Base-by-base conservation (phyloP, 37 sponge, comb jelly and placozoan genomes). In the Beroe forskalii region DNA sequence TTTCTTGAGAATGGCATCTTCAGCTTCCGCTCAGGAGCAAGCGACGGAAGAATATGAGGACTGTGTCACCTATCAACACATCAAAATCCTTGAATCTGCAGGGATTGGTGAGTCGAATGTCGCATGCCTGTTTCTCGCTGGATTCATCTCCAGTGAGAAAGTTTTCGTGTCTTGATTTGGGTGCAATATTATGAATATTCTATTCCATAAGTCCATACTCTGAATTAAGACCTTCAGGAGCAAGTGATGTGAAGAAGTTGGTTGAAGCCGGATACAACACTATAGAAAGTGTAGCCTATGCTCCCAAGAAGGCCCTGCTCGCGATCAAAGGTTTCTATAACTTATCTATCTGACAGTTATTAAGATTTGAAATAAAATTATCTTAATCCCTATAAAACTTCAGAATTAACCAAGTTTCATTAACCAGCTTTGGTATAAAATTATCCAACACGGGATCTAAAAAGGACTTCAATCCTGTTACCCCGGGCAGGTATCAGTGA, bases 401-500 rank as follows among this genome's bases (percentile, higher is more conserved):
- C n/a, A n/a, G n/a, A n/a, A n/a, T n/a, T n/a, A n/a, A n/a, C n/a
- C n/a, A n/a, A n/a, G n/a, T n/a, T n/a, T n/a, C n/a, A n/a, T n/a
- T n/a, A n/a, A n/a, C n/a, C n/a, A n/a, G n/a, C n/a, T n/a, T n/a
- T n/a, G n/a, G n/a, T n/a, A n/a, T n/a, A n/a, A n/a, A n/a, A n/a
- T n/a, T n/a, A n/a, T n/a, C n/a, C n/a, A n/a, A n/a, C n/a, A n/a
- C n/a, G n/a, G n/a, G n/a, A n/a, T n/a, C n/a, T n/a, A n/a, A n/a
- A n/a, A n/a, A n/a, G n/a, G n/a, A n/a, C n/a, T n/a, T n/a, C n/a
- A n/a, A n/a, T n/a, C n/a, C n/a, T n/a, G n/a, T n/a, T n/a, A n/a
- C n/a, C n/a, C n/a, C n/a, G n/a, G n/a, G 8, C 64, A 91, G 99
- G 99, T 12, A 95, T 99, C 62, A 99, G 99, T 90, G 99, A 99